Percentiles rank a stretch among this genome's conserved stretches.
phyloP scores from a whole-genome alignment of 2,113 vertebrate species.

The Gulo gulo region DNA sequence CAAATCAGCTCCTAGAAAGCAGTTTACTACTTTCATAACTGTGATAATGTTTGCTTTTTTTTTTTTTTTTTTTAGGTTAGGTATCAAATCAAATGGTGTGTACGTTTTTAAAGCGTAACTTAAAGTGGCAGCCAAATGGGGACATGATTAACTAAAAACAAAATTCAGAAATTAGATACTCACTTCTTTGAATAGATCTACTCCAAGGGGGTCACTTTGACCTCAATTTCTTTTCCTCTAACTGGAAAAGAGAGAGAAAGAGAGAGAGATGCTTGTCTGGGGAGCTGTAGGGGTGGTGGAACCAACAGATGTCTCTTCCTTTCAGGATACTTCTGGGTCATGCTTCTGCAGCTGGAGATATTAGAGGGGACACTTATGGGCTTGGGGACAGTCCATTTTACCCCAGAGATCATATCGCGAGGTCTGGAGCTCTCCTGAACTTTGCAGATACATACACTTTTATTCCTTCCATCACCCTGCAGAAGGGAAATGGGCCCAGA shows the following conservation, averaged over 20 bases:
- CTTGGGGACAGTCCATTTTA: neutral
- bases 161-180: neutral
- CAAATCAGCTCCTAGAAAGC: neutral
- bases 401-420: neutral
- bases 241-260: too few relatives aligned
- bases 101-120: neutral
- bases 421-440: neutral
- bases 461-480: neutral
- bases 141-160: neutral
- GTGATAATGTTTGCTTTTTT: neutral
- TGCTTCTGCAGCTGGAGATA: neutral
- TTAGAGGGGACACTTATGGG: neutral
- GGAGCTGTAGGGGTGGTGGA: neutral
- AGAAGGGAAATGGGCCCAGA: neutral
- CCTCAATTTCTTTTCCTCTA: neutral
- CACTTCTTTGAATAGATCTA: conserved; percentile 2
- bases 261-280: neutral
- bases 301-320: neutral
- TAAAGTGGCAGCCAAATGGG: neutral
- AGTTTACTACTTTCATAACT: neutral
- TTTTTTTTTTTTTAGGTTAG: neutral
- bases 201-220: neutral
- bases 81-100: neutral
- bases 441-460: neutral
- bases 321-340: neutral